Evolutionary conservation across 2,113 vertebrate species (phyloP), one percentile per base, ranked within the genome.

Genomic region (Archocentrus centrarchus): DNA sequence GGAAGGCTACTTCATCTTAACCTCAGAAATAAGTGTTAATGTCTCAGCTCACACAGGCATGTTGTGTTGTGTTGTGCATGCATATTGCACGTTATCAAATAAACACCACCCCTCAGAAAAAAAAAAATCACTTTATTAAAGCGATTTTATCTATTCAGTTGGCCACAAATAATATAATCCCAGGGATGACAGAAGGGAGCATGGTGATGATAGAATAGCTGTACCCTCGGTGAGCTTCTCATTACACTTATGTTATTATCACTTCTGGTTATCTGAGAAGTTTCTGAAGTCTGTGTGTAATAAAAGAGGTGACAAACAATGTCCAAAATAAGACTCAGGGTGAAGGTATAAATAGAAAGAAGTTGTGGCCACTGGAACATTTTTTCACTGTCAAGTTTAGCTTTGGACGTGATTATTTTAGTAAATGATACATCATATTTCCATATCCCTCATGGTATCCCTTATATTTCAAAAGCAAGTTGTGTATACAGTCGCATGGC

Each of bases 1-100:
- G 78, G 41, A 61, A 61, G 32, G 62, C 76, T 68, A 80, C 86
- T 80, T 88, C 84, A 66, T 81, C 76, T 82, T 88, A 85, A 88
- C 80, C 91, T 80, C 78, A 80, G 64, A 39, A 85, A 91, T 83
- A 88, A 91, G 92, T 93, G 93, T 92, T 89, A 93, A 93, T 92
- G 60, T 90, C 88, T 80, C 32, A 57, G 84, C 85, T 86, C 84
- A 80, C 84, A 59, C 64, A 84, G 79, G 79, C 75, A 81, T 77
- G 20, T 53, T 20, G 53, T 73, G 77, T 61, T 86, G 82, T 32
- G 75, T 57, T 53, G 77, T 80, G 84, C 35, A 85, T 73, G 86
- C 86, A 87, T 77, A 77, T 80, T 57, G 82, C 55, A 0, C 22
- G 6, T 92, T 94, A 89, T 88, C 91, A 85, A 88, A 94, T 94